Evolutionary conservation across 2,113 vertebrate species (phyloP).

Genomic region (Plecotus auritus): DNA sequence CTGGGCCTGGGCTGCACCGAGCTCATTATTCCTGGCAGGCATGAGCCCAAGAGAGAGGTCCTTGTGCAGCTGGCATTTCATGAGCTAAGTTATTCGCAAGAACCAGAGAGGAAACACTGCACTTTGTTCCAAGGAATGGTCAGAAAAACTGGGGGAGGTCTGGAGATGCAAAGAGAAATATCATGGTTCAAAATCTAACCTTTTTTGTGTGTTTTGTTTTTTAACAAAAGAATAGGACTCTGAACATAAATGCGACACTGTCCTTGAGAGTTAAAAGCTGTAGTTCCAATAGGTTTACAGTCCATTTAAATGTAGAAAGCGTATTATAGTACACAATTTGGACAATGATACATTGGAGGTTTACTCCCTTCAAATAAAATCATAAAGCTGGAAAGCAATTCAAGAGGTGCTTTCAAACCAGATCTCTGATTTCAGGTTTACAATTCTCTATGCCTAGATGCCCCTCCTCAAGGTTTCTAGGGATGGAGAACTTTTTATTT

Average conservation of each 20-base stretch:
- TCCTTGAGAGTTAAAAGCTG: not conserved
- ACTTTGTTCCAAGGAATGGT: slow-evolving; percentile 44
- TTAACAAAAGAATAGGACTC: not conserved
- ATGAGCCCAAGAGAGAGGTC: not conserved
- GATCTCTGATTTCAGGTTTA: not conserved
- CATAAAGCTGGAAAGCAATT: not conserved
- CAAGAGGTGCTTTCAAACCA: not conserved
- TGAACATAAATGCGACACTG: not conserved
- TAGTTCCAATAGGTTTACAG: not conserved
- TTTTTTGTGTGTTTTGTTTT: not conserved
- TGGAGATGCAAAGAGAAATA: not conserved
- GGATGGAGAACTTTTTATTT: not conserved
- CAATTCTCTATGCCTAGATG: not conserved
- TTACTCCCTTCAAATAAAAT: not conserved
- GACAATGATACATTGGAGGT: not conserved
- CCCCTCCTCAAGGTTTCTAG: not conserved
- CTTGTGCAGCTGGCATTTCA: slow-evolving; percentile 63
- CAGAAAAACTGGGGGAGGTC: not conserved
- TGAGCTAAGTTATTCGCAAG: slow-evolving; percentile 7
- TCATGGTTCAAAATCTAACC: not conserved
- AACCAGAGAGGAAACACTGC: slow-evolving; percentile 40
- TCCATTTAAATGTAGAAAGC: not conserved
- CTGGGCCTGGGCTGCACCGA: slow-evolving; percentile 37
- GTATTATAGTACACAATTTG: fast-evolving
- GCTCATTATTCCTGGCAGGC: slow-evolving; percentile 58